Base-by-base conservation (phyloP, 2,797 vertebrate genomes). In the Alcedo atthis region DNA sequence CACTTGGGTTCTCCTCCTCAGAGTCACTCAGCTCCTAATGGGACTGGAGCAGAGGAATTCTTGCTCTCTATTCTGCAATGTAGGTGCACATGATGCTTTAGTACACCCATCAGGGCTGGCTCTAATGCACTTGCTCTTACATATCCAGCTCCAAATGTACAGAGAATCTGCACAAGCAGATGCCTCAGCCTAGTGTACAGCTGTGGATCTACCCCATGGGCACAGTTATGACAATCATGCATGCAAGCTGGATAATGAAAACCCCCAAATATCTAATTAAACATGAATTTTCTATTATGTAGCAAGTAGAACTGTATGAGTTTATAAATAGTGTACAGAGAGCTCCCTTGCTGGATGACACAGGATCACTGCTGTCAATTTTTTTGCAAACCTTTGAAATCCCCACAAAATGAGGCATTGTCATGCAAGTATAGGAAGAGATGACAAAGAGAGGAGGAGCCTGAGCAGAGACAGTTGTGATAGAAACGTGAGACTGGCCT, bases 371-470 rank as follows among this genome's bases (percentile, higher is more conserved):
- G 58, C 86, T 79, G 80, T 32, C 59, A 81, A 85, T n/a, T 75
- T 81, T 74, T 53, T 24, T 81, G 61, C 66, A 90, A 75, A 71
- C 80, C 68, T 89, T 61, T 79, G 89, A 87, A 92, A 90, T 68
- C 67, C 59, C 57, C 86, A 67, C 61, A 80, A 62, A 53, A 66
- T 35, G n/a, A 69, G 37, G 45, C 35, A 35, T 57, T 48, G 14
- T 16, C 64, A 82, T 63, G 45, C 26, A 59, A 92, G 28, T n/a
- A 37, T 2, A 73, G 54, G 74, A 77, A 80, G 42, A 71, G 57
- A 67, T 61, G 84, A 67, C 63, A 83, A 84, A 85, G 57, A 48
- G 48, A 80, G 53, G 51, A 93, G 71, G 43, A 76, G 53, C 51
- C 28, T 51, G 68, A 46, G 46, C 24, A 69, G 42, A 86, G 73